Percentiles rank a stretch among this genome's conserved stretches.
Conservation (phyloP, 2,113 vertebrate species). For the Cyprinodon brontotheroides region DNA sequence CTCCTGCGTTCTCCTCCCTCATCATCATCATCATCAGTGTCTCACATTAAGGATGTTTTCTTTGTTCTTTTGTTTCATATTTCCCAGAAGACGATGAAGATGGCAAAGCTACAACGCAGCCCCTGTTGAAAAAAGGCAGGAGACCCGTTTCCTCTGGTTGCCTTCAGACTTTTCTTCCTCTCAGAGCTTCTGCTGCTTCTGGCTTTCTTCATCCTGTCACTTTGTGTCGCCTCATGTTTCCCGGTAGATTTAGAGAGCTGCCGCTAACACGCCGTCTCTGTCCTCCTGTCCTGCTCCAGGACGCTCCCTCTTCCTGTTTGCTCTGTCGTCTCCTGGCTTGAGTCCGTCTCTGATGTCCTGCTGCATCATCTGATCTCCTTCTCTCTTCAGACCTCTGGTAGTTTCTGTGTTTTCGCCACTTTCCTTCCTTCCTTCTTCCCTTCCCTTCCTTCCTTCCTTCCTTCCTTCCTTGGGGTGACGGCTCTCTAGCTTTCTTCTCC, state of each 20-base stretch:
- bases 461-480: conserved; percentile 36
- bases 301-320: too few relatives aligned
- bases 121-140: conserved; percentile 99
- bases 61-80: conserved; percentile 73
- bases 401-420: not conserved
- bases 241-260: conserved; percentile 29
- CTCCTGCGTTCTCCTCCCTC: too few relatives aligned
- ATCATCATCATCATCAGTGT: conserved; percentile 8
- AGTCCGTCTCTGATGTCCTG: conserved; percentile 24
- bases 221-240: conserved; percentile 27
- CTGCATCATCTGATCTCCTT: conserved; percentile 33
- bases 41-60: conserved; percentile 18
- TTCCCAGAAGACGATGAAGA: conserved; percentile 95
- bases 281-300: too few relatives aligned
- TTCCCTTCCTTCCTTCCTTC: conserved; percentile 18
- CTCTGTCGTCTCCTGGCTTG: conserved; percentile 8
- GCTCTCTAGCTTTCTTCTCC: conserved; percentile 43
- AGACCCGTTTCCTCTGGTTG: conserved; percentile 84
- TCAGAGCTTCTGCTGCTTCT: conserved; percentile 23
- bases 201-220: conserved; percentile 1
- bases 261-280: conserved; percentile 16
- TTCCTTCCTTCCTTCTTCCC: conserved; percentile 28
- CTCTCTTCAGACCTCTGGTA: conserved; percentile 21
- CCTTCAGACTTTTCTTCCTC: conserved; percentile 17
- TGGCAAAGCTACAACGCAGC: conserved; percentile 91